Evolutionary conservation across 1,140 invertebrate species (phyloP), one percentile per base, ranked within the genome.

Genomic region (Dendrolimus punctatus): DNA sequence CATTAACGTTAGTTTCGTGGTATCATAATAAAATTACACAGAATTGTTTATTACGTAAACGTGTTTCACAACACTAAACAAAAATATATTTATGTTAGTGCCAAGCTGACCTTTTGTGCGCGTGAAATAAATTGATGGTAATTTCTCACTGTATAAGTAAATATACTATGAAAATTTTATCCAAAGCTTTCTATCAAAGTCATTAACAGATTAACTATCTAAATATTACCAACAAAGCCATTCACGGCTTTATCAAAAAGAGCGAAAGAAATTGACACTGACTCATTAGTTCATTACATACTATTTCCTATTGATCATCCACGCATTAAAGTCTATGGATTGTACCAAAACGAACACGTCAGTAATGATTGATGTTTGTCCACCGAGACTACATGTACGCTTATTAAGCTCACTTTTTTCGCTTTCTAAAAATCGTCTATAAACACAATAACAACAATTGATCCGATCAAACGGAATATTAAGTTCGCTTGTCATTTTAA

Each of bases 401-500:
- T 65, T 68, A 66, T 71, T 64, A 68, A 66, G 61, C 57, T 46
- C 56, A 54, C 49, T 55, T 70, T 76, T 77, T 79, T 73, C 50
- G 60, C 68, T 81, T 72, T 80, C 68, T 73, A 78, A 78, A 83
- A 78, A 77, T 76, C 67, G 62, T 68, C 71, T 66, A 59, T 74
- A 78, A 80, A 72, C 72, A 84, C 83, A 86, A 86, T 86, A 82
- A 66, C 67, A 84, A 85, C 80, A 86, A 86, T 84, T 86, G 80
- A 73, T 74, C 72, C 76, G 76, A 86, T 86, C 80, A 84, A 84
- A 83, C 71, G 80, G 74, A 84, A 80, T 86, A 86, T 84, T 83
- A 86, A 84, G 75, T 86, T 78, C 66, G 76, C 75, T 75, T 86
- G 83, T 86, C 83, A 86, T 77, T 84, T 84, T 81, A 79, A 83